Conservation (phyloP, 2,888 invertebrate genomes). For the Epinotia bilunana region DNA sequence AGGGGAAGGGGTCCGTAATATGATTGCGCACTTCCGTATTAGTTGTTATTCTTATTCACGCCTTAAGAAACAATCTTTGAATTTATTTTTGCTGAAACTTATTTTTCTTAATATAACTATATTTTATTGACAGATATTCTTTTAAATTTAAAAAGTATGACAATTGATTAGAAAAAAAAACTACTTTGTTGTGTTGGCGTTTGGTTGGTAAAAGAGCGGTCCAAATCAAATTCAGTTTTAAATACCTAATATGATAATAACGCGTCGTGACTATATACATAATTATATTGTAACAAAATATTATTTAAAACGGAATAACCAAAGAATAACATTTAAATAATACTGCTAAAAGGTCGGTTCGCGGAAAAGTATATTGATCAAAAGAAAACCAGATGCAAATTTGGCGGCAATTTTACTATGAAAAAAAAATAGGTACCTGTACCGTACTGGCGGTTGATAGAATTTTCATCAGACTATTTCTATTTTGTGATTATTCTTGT, state of each 20-base stretch:
- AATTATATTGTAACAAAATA: background rate
- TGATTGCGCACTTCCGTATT: constrained; percentile 77
- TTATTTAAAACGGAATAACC: background rate
- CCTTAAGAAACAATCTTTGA: constrained; percentile 24
- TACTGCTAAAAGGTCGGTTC: background rate
- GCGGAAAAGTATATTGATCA: background rate
- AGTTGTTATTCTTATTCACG: constrained; percentile 9
- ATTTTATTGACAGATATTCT: constrained; percentile 30
- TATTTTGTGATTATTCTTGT: background rate
- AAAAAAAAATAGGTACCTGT: background rate
- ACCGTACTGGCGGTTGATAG: background rate
- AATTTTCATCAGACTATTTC: background rate
- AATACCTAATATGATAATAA: background rate
- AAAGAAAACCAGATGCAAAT: background rate
- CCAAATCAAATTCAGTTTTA: background rate
- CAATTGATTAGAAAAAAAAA: constrained; percentile 34
- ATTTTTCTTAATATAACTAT: constrained; percentile 44
- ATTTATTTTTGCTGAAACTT: constrained; percentile 35
- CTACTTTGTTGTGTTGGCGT: constrained; percentile 14
- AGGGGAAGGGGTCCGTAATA: constrained; percentile 37
- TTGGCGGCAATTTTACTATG: background rate
- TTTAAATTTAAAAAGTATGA: constrained; percentile 37
- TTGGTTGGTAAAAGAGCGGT: background rate
- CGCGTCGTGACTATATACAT: background rate
- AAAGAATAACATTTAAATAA: background rate